phyloP scores from a whole-genome alignment of 2,888 invertebrate genomes.

The Pseudanteris insignis region DNA sequence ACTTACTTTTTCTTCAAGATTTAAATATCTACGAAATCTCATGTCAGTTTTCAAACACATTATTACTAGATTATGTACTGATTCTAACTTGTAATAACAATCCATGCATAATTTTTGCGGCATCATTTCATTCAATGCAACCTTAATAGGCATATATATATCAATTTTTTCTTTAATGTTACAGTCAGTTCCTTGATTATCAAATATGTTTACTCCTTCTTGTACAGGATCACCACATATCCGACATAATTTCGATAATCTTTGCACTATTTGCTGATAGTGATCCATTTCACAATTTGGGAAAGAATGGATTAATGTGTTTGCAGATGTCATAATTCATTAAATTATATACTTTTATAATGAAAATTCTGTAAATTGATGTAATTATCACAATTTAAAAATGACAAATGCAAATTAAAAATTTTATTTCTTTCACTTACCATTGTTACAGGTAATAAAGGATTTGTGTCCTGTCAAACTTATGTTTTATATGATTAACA shows the following conservation, averaged over 20 bases:
- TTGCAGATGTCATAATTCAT: slow-evolving; percentile 9
- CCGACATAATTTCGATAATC: slow-evolving; percentile 51
- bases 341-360: neutral
- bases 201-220: slow-evolving; percentile 53
- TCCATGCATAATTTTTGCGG: slow-evolving; percentile 52
- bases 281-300: slow-evolving; percentile 46
- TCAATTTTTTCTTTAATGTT: slow-evolving; percentile 54
- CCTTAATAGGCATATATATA: slow-evolving; percentile 53
- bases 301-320: slow-evolving; percentile 41
- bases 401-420: too few relatives aligned
- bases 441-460: too few relatives aligned
- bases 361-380: neutral
- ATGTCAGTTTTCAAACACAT: slow-evolving; percentile 53
- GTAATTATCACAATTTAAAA: neutral
- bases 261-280: slow-evolving; percentile 44
- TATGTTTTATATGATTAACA: too few relatives aligned
- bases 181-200: slow-evolving; percentile 46
- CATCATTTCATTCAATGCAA: slow-evolving; percentile 48
- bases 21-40: slow-evolving; percentile 50
- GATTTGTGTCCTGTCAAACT: too few relatives aligned
- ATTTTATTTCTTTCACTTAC: too few relatives aligned
- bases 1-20: slow-evolving; percentile 49
- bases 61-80: slow-evolving; percentile 48
- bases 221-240: slow-evolving; percentile 50
- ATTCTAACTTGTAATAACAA: slow-evolving; percentile 53